Percentiles rank a stretch among this genome's conserved stretches.
These are phyloP conservation scores for Glareola pratincola DNA, from an alignment of 2,113 vertebrate genomes.

Conservation along the genomic window DNA sequence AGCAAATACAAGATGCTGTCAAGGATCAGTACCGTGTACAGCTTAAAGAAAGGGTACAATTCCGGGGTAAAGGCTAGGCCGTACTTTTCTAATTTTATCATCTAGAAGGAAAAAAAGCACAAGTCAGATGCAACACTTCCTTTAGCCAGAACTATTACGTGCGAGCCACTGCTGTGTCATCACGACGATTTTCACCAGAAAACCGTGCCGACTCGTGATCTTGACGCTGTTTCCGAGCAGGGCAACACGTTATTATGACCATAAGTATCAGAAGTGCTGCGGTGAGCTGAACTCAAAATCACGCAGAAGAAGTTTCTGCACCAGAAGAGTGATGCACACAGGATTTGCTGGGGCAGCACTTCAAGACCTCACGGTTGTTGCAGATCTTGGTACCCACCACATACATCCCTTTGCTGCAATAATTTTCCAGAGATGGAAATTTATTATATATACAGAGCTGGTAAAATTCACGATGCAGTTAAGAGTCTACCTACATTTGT, in stretches of 20 bases:
- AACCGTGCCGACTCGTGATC: neutral
- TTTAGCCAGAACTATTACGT: neutral
- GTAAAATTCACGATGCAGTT: rapidly evolving
- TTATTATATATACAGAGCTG: neutral
- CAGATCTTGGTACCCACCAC: neutral
- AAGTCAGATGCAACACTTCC: neutral
- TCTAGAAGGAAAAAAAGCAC: slow-evolving; percentile 55
- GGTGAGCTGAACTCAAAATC: neutral
- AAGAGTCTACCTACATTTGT: neutral
- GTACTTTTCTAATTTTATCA: slow-evolving; percentile 79
- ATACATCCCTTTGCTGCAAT: neutral
- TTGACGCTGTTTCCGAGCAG: neutral
- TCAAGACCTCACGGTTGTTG: neutral
- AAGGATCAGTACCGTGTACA: slow-evolving; percentile 76
- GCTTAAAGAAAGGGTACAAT: slow-evolving; percentile 72
- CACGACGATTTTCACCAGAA: neutral
- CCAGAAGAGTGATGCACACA: neutral
- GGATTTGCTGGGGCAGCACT: neutral
- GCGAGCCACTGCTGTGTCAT: neutral
- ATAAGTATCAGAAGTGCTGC: neutral
- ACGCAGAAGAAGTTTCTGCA: neutral
- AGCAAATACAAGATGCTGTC: slow-evolving; percentile 85
- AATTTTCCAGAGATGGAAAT: rapidly evolving
- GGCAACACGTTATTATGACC: neutral
- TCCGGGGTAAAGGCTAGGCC: slow-evolving; percentile 65